Base-by-base conservation (phyloP, 2,888 invertebrate genomes). In the Coleophora flavipennella region DNA sequence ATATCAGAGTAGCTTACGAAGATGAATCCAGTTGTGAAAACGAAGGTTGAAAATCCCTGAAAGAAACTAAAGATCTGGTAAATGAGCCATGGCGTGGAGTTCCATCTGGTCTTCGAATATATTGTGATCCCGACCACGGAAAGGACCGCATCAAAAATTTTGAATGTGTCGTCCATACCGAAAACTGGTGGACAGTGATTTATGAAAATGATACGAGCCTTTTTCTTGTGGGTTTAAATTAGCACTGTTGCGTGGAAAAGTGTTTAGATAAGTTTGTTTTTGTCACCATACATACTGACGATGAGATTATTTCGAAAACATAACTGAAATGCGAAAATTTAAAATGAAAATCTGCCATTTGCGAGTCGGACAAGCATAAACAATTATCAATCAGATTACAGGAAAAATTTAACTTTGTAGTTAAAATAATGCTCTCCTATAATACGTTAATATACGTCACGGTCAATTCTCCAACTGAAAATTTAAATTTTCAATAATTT, bases 21-120 rank as follows among this genome's bases (percentile, higher is more conserved):
- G 0, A 80, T 71, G 42, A 74, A 84, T 2, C 55, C 67, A 1
- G 71, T 65, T 0, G 78, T 79, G 32, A 76, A 78, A 12, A 77
- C 41, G 35, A 79, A 74, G 9, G 68, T 67, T 0, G 76, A 31
- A 1, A 68, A 39, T 0, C 67, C 72, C n/a, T 75, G 52, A 1
- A 68, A 45, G 28, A 73, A 64, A 43, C 73, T 77, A 38, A 73
- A 62, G 36, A 58, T 65, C 53, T 81, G 81, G 11, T 68, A 54
- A 0, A 54, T 1, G 4, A 76, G 45, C 71, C 75, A 76, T 45
- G 41, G 39, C 36, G 55, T 71, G 1, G 75, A 66, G 41, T 60
- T 40, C 69, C 72, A 74, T 12, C 74, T 63, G 3, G 46, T 44
- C 50, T 62, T 62, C 1, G 67, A 59, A 45, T 72, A 83, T 39